Evolutionary conservation across 1,140 invertebrate genomes (phyloP).

Genomic region (Probaryconus sp.): DNA sequence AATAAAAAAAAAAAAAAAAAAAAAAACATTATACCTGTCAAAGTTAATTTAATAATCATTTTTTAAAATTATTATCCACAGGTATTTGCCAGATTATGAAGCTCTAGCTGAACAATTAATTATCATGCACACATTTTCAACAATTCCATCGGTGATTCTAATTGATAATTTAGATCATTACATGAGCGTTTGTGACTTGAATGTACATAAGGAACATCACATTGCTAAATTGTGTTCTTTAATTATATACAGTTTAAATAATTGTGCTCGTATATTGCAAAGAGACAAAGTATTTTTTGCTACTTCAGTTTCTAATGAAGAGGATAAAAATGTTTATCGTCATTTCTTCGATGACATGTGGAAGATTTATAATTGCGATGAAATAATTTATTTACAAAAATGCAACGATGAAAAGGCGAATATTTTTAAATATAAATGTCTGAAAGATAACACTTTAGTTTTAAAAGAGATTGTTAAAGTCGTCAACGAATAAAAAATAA

Average conservation of each 20-base stretch:
- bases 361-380: slow-evolving; percentile 49
- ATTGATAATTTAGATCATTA: slow-evolving; percentile 72
- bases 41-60: too few relatives aligned
- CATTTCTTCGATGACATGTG: slow-evolving; percentile 69
- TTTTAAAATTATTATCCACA: too few relatives aligned
- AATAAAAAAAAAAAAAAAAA: too few relatives aligned
- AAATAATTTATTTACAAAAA: slow-evolving; percentile 27
- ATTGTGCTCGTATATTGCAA: slow-evolving; percentile 33
- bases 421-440: slow-evolving; percentile 59
- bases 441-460: slow-evolving; percentile 58
- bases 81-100: slow-evolving; percentile 70
- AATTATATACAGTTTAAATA: slow-evolving; percentile 66
- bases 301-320: slow-evolving; percentile 23
- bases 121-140: slow-evolving; percentile 64
- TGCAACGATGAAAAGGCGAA: slow-evolving; percentile 18
- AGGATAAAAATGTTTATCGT: slow-evolving; percentile 30
- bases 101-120: slow-evolving; percentile 62
- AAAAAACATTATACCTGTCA: too few relatives aligned
- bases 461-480: slow-evolving; percentile 60
- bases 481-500: too few relatives aligned
- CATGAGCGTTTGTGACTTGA: slow-evolving; percentile 25
- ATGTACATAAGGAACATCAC: slow-evolving; percentile 51
- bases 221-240: slow-evolving; percentile 63
- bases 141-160: slow-evolving; percentile 66
- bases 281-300: slow-evolving; percentile 41